These are phyloP conservation scores for Labrus mixtus DNA, from an alignment of 2,113 vertebrate species.

Conservation along the genomic window DNA sequence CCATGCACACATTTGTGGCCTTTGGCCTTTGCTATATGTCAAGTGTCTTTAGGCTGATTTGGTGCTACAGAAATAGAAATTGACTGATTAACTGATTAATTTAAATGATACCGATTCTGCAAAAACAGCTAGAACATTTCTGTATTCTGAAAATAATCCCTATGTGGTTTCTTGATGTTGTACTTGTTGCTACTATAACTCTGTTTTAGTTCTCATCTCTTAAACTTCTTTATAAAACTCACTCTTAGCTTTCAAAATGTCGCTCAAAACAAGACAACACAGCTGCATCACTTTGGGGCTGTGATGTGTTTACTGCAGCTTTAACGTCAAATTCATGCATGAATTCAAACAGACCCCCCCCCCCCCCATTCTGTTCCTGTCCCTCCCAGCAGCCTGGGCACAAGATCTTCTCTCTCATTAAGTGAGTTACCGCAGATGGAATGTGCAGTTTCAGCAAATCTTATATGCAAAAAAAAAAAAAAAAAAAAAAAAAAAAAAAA, in stretches of 20 bases:
- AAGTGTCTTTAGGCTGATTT: too few species aligned
- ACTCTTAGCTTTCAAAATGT: neutral
- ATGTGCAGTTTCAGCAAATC: slow-evolving; percentile 48
- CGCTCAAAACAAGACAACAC: neutral
- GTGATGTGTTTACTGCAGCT: neutral
- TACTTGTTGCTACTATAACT: too few species aligned
- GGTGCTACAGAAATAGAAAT: too few species aligned
- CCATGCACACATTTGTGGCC: too few species aligned
- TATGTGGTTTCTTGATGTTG: too few species aligned
- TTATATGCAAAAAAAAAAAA: neutral
- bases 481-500: neutral
- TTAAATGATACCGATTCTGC: too few species aligned
- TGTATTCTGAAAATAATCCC: neutral
- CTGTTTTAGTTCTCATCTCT: too few species aligned
- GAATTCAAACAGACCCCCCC: slow-evolving; percentile 12
- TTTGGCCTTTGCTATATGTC: too few species aligned
- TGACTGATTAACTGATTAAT: too few species aligned
- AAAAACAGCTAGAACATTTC: too few species aligned
- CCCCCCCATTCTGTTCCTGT: slow-evolving; percentile 5
- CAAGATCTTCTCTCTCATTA: slow-evolving; percentile 7
- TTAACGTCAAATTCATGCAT: neutral
- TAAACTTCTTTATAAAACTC: too few species aligned
- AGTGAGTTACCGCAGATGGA: neutral
- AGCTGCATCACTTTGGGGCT: neutral
- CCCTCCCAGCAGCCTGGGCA: neutral